These are phyloP conservation scores for Drosophila simulans DNA, from an alignment of 1,140 invertebrate species.

Conservation along the genomic window DNA sequence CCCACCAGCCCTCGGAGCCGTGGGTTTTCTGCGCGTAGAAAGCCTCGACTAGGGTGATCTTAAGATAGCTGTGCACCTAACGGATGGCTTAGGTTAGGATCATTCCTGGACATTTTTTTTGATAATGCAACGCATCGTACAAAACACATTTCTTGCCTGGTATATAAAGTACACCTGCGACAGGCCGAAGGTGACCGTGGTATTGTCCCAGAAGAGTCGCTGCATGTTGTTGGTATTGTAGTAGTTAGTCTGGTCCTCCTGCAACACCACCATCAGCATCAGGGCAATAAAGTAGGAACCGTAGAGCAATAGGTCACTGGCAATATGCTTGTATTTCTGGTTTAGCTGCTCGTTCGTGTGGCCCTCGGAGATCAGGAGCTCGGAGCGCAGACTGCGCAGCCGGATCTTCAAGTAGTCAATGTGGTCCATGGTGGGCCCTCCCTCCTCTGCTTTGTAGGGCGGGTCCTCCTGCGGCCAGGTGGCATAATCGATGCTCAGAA, in stretches of 20 bases:
- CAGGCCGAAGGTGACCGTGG: constrained; percentile 32
- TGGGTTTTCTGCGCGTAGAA: constrained; percentile 24
- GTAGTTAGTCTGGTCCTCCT: constrained; percentile 24
- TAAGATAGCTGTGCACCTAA: constrained; percentile 47
- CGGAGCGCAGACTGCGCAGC: constrained; percentile 27
- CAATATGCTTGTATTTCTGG: constrained; percentile 45
- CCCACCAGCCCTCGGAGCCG: constrained; percentile 41
- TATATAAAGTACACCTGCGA: constrained; percentile 15
- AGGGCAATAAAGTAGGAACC: constrained; percentile 52
- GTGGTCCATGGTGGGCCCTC: neutral
- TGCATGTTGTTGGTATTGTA: constrained; percentile 37
- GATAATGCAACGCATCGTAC: no score
- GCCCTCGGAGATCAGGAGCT: constrained; percentile 49
- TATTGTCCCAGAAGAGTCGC: constrained; percentile 26
- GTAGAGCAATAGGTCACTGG: constrained; percentile 51
- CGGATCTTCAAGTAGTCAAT: constrained; percentile 45
- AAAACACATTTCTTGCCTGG: constrained; percentile 3
- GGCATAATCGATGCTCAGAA: constrained; percentile 46
- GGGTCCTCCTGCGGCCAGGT: constrained; percentile 28
- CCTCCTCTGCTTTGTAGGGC: neutral
- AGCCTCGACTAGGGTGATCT: constrained; percentile 20
- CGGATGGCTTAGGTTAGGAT: neutral
- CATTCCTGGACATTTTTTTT: neutral
- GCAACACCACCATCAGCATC: constrained; percentile 22
- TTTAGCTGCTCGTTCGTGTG: constrained; percentile 60